Conservation (phyloP, 2,888 invertebrate genomes). For the Rhorus exstirpatorius region DNA sequence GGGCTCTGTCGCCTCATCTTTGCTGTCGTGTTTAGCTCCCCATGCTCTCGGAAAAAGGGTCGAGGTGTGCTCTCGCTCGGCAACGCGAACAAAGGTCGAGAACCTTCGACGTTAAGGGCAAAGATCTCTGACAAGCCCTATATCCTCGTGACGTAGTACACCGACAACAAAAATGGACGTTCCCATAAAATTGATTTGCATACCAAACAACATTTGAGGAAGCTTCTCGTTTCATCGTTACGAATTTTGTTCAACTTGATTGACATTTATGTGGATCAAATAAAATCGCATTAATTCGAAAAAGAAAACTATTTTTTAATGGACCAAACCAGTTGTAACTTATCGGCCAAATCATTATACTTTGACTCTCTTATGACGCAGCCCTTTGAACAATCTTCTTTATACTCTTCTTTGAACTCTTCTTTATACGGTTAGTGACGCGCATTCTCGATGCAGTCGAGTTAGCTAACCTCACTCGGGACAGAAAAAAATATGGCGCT, state of each 20-base stretch:
- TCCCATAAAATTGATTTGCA: too few species aligned
- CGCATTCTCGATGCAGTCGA: not conserved
- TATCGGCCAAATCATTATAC: not conserved
- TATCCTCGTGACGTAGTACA: conserved; percentile 18
- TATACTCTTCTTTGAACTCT: not conserved
- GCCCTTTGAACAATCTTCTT: too few species aligned
- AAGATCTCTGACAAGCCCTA: conserved; percentile 74
- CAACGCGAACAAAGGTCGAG: conserved; percentile 78
- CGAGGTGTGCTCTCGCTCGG: conserved; percentile 57
- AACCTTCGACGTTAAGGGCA: conserved; percentile 80
- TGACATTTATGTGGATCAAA: too few species aligned
- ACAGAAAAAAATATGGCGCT: conserved; percentile 77
- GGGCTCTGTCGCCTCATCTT: not conserved
- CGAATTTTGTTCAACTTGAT: too few species aligned
- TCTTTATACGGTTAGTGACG: not conserved
- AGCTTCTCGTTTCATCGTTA: too few species aligned
- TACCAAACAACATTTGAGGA: too few species aligned
- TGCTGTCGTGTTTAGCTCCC: conserved; percentile 37
- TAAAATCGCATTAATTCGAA: too few species aligned
- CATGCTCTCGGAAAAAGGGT: conserved; percentile 46
- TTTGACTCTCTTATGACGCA: too few species aligned
- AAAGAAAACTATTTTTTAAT: too few species aligned
- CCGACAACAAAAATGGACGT: not conserved
- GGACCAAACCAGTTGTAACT: too few species aligned
- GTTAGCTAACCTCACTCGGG: conserved; percentile 75